A percentile compares a stretch with the other conserved stretches of the same genome.
Conservation (phyloP, 37 sponge, comb jelly and placozoan genomes). For the Haliclona indistincta region DNA sequence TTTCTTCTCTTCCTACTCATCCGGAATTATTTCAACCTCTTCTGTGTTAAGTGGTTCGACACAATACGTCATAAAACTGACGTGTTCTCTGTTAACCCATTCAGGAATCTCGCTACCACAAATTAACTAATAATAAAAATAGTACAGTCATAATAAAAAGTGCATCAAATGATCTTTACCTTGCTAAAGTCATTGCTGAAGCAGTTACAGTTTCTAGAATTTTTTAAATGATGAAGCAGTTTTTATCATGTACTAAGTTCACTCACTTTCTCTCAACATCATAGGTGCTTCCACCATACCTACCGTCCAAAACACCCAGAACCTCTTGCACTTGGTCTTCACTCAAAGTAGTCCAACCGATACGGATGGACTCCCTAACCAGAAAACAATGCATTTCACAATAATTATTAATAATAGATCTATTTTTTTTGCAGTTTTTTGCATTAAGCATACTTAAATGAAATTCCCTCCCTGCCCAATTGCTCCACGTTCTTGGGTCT, state of each 20-base stretch:
- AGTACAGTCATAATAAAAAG: neutral
- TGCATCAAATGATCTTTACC: slow-evolving; percentile 11
- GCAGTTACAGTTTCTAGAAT: slow-evolving; percentile 57
- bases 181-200: slow-evolving; percentile 35
- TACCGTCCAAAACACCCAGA: slow-evolving; percentile 4
- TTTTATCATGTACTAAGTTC: neutral
- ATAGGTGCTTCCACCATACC: slow-evolving; percentile 48
- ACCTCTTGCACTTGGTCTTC: slow-evolving; percentile 17
- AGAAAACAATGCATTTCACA: no score
- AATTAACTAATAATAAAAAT: slow-evolving; percentile 7
- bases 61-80: slow-evolving; percentile 30
- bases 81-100: slow-evolving; percentile 55
- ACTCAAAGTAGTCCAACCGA: slow-evolving; percentile 32
- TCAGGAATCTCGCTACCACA: slow-evolving; percentile 28
- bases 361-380: slow-evolving; percentile 24
- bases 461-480: slow-evolving; percentile 2
- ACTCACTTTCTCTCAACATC: slow-evolving; percentile 35
- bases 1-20: neutral
- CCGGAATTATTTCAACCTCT: neutral
- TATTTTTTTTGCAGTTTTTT: no score
- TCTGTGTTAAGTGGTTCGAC: neutral
- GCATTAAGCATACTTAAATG: no score
- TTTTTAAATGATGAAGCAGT: neutral
- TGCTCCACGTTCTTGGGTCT: slow-evolving; percentile 16
- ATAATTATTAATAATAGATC: no score